Conservation (phyloP, 2,888 invertebrate species). For the Apeira syringaria region DNA sequence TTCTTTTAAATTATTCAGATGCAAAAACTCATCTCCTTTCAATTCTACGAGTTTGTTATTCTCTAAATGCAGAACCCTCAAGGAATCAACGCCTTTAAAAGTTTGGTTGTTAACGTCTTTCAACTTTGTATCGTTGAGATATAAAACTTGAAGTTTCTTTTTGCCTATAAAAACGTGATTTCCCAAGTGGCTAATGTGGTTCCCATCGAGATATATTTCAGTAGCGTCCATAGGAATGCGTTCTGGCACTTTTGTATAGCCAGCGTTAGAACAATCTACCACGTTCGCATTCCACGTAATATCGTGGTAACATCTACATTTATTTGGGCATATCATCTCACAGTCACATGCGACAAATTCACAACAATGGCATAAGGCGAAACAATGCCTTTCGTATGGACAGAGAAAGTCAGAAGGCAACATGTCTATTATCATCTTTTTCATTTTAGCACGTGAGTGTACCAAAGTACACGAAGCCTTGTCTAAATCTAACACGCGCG, state of each 20-base stretch:
- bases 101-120: slow-evolving; percentile 90
- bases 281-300: slow-evolving; percentile 93
- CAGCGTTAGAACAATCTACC: slow-evolving; percentile 91
- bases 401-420: slow-evolving; percentile 91
- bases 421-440: slow-evolving; percentile 88
- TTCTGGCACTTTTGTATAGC: slow-evolving; percentile 88
- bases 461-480: slow-evolving; percentile 89
- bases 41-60: slow-evolving; percentile 89
- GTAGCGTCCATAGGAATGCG: slow-evolving; percentile 95
- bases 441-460: slow-evolving; percentile 86
- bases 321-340: slow-evolving; percentile 94
- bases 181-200: slow-evolving; percentile 89
- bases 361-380: slow-evolving; percentile 94
- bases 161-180: slow-evolving; percentile 94
- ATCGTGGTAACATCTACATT: slow-evolving; percentile 94
- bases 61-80: slow-evolving; percentile 90
- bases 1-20: slow-evolving; percentile 88
- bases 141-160: slow-evolving; percentile 90
- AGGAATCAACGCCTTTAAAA: slow-evolving; percentile 90
- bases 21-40: slow-evolving; percentile 91
- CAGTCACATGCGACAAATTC: slow-evolving; percentile 95
- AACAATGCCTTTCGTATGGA: slow-evolving; percentile 92
- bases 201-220: slow-evolving; percentile 93
- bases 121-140: slow-evolving; percentile 90
- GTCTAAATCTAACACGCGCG: slow-evolving; percentile 91